Base-by-base conservation (phyloP, 2,113 vertebrate species). In the Bos indicus region DNA sequence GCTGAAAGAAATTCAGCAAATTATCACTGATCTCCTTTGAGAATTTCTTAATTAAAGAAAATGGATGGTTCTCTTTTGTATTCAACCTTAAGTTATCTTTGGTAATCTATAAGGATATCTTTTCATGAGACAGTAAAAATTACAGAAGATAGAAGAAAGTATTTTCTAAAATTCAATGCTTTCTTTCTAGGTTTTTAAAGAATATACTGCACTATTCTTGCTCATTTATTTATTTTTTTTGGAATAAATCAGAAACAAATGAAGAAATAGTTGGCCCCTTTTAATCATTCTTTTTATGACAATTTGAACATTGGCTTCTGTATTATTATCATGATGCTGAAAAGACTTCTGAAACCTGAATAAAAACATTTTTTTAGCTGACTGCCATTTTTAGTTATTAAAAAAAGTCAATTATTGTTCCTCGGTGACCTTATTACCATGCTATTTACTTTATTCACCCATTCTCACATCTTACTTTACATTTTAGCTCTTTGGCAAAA, bases 401-500 rank as follows among this genome's bases (percentile, higher is more conserved):
- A 82, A 84, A 74, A 36, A 92, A 10, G 40, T 62, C 19, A 62
- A n/a, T 54, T 62, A 62, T 78, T 92, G 8, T 1, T 92, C 19
- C 43, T 90, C 25, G 10, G n/a, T 92, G 28, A 59, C 67, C 81
- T 83, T 90, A 57, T 86, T 77, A 67, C 30, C 30, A 26, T 19
- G 74, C 26, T 77, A 52, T 36, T 62, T 88, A 46, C 14, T 67
- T 90, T 52, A 80, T 48, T 13, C 16, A 23, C 36, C 81, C n/a
- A 77, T 77, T 81, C 64, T 52, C 13, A 33, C 7, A 3, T 83
- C n/a, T 88, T 82, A 52, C 33, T 96, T 90, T 67, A 16, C 36
- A 87, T 92, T 95, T 83, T 40, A 96, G 26, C 77, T 97, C 84
- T 94, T 74, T 97, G 87, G 36, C 67, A 4, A 89, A 81, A 82